phyloP scores from a whole-genome alignment of 2,797 vertebrate species.

The Trematomus bernacchii region DNA sequence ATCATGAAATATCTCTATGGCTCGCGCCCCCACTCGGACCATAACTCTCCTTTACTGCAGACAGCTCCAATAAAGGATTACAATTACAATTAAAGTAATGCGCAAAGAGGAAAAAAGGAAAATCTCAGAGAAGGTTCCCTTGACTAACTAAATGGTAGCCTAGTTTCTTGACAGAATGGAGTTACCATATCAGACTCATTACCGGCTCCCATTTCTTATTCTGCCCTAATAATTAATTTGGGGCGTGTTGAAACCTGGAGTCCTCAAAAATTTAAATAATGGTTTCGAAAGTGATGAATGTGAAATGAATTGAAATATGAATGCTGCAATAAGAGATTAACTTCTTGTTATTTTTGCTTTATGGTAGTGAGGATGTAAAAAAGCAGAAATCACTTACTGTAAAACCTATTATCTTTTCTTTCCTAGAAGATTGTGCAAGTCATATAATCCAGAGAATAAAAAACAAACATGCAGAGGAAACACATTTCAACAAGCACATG shows the following conservation, averaged over 20 bases:
- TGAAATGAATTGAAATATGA: conserved; percentile 65
- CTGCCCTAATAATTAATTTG: conserved; percentile 82
- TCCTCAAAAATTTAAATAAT: conserved; percentile 78
- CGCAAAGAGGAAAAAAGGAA: conserved; percentile 85
- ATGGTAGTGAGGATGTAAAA: conserved; percentile 34
- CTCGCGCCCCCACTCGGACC: conserved; percentile 81
- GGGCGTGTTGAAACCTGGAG: conserved; percentile 75
- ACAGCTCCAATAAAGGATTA: conserved; percentile 89
- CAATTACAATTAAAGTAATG: conserved; percentile 91
- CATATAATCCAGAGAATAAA: background rate
- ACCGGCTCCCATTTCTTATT: conserved; percentile 74
- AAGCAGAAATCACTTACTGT: conserved; percentile 20
- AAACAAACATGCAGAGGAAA: background rate
- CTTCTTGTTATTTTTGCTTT: conserved; percentile 66
- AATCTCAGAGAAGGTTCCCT: conserved; percentile 83
- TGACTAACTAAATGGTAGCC: conserved; percentile 85
- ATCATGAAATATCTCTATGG: conserved; percentile 86
- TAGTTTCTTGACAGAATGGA: conserved; percentile 82
- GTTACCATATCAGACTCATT: conserved; percentile 80
- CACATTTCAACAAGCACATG: conserved; percentile 25
- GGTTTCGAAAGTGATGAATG: conserved; percentile 72
- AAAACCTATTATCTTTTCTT: background rate
- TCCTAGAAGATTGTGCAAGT: background rate
- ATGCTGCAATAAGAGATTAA: conserved; percentile 55
- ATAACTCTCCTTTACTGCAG: conserved; percentile 89